These are phyloP conservation scores for Albula glossodonta DNA, from an alignment of 2,113 vertebrate genomes.

Conservation along the genomic window DNA sequence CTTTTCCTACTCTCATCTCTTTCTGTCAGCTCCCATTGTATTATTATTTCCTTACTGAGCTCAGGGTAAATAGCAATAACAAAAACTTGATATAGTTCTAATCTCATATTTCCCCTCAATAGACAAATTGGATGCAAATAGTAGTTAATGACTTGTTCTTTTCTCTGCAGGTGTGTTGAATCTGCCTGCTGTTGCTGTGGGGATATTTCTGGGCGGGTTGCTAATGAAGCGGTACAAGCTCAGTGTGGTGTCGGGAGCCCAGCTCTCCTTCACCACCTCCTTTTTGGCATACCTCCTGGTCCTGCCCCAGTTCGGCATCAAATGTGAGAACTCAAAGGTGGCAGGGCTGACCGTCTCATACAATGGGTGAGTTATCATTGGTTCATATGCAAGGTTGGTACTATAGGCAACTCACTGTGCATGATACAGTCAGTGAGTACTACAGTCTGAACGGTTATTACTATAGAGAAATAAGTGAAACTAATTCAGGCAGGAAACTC, in stretches of 20 bases:
- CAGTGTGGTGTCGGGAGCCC: conserved; percentile 69
- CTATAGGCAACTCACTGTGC: neutral
- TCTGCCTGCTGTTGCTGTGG: conserved; percentile 72
- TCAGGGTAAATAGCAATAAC: neutral
- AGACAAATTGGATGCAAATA: neutral
- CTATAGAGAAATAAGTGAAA: no score
- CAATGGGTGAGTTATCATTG: conserved; percentile 75
- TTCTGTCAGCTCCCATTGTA: neutral
- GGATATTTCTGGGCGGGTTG: conserved; percentile 83
- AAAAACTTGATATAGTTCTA: neutral
- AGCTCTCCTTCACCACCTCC: conserved; percentile 69
- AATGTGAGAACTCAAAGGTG: conserved; percentile 77
- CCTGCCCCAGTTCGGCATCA: conserved; percentile 64
- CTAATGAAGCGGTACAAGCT: conserved; percentile 86
- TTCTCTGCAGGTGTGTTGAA: conserved; percentile 70
- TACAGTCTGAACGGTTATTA: neutral
- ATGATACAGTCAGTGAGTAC: neutral
- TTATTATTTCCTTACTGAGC: neutral
- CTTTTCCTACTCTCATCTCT: neutral
- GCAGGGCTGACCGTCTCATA: conserved; percentile 87
- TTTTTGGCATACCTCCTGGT: conserved; percentile 51
- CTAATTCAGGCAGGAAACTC: no score
- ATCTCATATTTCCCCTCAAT: no score
- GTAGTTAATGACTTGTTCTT: neutral
- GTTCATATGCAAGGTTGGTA: neutral